Evolutionary conservation across 2,113 vertebrate genomes (phyloP).

Genomic region (Calidris pugnax): DNA sequence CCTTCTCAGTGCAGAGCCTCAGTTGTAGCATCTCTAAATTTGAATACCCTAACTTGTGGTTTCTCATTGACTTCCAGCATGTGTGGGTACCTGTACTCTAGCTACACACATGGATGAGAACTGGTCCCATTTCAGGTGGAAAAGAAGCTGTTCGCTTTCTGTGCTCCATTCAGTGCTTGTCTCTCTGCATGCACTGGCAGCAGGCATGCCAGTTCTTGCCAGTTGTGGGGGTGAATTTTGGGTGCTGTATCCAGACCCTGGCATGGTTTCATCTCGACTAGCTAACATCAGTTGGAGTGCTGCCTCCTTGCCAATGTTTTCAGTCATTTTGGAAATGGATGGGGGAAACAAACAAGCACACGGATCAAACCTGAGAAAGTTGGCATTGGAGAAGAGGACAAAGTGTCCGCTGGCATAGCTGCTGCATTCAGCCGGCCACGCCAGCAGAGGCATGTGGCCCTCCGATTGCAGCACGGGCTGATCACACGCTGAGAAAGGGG

Average conservation of each 20-base stretch:
- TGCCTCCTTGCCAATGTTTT: constrained; percentile 1
- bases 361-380: not conserved
- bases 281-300: not conserved
- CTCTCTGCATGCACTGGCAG: not conserved
- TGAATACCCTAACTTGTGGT: not conserved
- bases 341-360: not conserved
- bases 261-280: not conserved
- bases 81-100: not conserved
- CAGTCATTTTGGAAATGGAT: not conserved
- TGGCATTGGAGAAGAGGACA: not conserved
- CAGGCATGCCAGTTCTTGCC: not conserved
- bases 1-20: not conserved
- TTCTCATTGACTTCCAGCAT: accelerated
- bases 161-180: not conserved
- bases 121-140: not conserved
- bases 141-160: accelerated
- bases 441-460: not conserved
- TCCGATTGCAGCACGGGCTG: accelerated
- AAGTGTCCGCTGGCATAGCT: not conserved
- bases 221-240: constrained; percentile 50
- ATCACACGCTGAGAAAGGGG: not conserved
- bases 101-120: not conserved
- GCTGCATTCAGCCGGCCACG: not conserved
- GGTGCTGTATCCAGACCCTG: not conserved
- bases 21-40: not conserved